Evolutionary conservation across 2,888 invertebrate genomes (phyloP).

Genomic region (Plebejus argus): DNA sequence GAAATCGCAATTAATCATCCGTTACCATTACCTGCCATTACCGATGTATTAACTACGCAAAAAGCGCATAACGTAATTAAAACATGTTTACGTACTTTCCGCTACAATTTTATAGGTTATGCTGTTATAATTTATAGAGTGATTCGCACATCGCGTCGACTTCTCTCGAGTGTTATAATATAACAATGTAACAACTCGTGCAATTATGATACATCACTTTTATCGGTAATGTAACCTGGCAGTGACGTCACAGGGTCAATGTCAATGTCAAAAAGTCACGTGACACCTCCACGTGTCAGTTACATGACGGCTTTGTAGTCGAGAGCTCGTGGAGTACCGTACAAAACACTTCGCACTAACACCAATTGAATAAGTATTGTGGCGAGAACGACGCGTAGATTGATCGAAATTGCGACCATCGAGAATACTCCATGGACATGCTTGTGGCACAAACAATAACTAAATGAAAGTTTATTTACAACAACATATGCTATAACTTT

Average conservation of each 20-base stretch:
- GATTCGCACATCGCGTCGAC: neutral
- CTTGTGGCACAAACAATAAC: neutral
- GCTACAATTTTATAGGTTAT: constrained; percentile 7
- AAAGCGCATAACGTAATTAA: neutral
- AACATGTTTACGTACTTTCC: neutral
- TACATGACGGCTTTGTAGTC: constrained; percentile 19
- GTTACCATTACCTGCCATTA: neutral
- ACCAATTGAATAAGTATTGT: constrained; percentile 30
- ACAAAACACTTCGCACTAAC: constrained; percentile 16
- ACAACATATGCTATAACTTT: too few species aligned
- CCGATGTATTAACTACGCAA: neutral
- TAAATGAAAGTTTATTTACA: too few species aligned
- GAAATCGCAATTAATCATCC: constrained; percentile 12
- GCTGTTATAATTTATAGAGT: neutral
- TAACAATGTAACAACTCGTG: neutral
- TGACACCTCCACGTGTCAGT: constrained; percentile 27
- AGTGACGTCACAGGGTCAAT: constrained; percentile 30
- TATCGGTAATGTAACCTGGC: constrained; percentile 22
- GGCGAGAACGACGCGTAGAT: constrained; percentile 18
- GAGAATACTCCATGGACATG: constrained; percentile 4
- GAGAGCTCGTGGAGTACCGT: constrained; percentile 1
- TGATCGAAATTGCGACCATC: neutral
- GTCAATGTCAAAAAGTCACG: constrained; percentile 28
- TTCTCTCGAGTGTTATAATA: neutral
- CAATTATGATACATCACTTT: constrained; percentile 27